Base-by-base conservation (phyloP, 2,113 vertebrate species). In the Anarhynchus alexandrinus region DNA sequence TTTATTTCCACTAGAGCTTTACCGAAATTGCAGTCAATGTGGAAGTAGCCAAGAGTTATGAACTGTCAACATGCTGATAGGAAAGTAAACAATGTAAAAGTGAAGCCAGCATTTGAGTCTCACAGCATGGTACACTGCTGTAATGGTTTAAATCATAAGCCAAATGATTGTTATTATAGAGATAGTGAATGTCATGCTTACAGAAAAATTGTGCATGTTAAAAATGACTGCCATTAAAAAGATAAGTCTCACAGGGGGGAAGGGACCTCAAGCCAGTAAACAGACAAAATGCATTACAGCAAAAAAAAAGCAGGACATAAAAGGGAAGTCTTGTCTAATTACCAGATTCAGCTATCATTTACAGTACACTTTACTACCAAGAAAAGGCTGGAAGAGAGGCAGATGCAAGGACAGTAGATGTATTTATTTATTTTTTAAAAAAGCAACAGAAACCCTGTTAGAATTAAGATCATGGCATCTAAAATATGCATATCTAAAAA, bases 191-290 rank as follows among this genome's bases (percentile, higher is more conserved):
- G 94, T 88, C 91, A 94, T 84, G 79, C 59, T 93, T 73, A 85
- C 88, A 94, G 90, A 96, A 97, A 95, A 94, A 96, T 79, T 85
- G 42, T 96, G 86, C 94, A 92, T 88, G 80, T 94, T 98, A 97
- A 96, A 96, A 97, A 96, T 95, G 72, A 96, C 89, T 93, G 86
- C 91, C 92, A 95, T 96, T 95, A 96, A 77, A 96, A 90, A 96
- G 87, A 97, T 96, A 95, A 95, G 70, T 78, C 88, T 95, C 95
- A 67, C 67, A 90, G 85, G 54, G 51, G 69, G 94, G 94, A 91
- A 87, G 72, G 84, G 81, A 94, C 91, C 85, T 96, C 84, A 93
- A 94, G 91, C 86, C 82, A 93, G 88, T 86, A 94, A 92, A 91
- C 54, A 97, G 90, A 88, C 71, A 97, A 93, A 97, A 95, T 88